phyloP scores from a whole-genome alignment of 2,797 vertebrate species.

The Crypturellus tataupa region DNA sequence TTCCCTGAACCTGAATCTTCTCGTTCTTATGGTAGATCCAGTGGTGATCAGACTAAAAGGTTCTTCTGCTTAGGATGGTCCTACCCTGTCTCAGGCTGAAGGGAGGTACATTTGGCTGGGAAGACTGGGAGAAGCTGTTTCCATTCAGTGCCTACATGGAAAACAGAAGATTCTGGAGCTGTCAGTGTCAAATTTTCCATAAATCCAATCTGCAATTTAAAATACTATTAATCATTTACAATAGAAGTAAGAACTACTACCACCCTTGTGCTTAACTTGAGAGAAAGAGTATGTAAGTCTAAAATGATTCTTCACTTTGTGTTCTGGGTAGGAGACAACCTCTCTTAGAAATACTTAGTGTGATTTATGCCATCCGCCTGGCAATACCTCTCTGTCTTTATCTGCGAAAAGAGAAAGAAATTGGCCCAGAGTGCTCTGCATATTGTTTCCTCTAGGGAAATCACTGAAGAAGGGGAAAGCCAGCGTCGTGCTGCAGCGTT shows the following conservation, averaged over 20 bases:
- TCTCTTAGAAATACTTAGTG: background rate
- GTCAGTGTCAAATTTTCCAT: background rate
- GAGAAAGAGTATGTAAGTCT: background rate
- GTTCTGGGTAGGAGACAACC: background rate
- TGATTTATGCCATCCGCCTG: background rate
- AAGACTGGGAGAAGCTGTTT: background rate
- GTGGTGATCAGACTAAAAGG: background rate
- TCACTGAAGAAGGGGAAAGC: conserved; percentile 15
- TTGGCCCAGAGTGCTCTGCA: background rate
- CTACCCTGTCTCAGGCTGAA: background rate
- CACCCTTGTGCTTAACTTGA: background rate
- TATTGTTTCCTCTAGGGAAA: background rate
- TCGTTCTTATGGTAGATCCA: background rate
- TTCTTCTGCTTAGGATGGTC: background rate
- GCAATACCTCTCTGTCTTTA: background rate
- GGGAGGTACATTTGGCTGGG: background rate
- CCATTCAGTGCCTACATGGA: background rate
- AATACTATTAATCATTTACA: background rate
- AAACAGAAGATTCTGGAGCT: background rate
- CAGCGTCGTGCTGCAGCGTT: background rate
- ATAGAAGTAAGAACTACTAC: background rate
- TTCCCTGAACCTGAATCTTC: background rate
- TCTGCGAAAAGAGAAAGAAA: background rate
- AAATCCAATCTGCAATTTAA: background rate
- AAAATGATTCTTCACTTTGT: background rate